Evolutionary conservation across 2,888 invertebrate species (phyloP).

Genomic region (Yponomeuta evonymella): DNA sequence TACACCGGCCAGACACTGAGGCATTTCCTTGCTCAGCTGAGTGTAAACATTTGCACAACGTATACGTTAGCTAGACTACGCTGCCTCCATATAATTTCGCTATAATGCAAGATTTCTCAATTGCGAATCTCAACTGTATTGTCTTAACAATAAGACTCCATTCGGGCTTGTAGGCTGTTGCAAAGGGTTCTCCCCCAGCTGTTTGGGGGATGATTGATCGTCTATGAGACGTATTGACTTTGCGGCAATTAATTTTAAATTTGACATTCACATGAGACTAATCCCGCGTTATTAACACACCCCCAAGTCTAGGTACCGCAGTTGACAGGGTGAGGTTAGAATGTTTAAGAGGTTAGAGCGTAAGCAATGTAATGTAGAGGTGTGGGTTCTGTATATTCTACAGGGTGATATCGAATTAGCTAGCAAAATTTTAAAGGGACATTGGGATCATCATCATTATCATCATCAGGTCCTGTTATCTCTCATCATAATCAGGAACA

Average conservation of each 20-base stretch:
- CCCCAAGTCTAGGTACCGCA: neutral
- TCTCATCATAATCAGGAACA: too few species aligned
- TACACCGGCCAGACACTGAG: neutral
- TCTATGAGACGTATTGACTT: constrained; percentile 10
- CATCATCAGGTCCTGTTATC: too few species aligned
- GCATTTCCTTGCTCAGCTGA: neutral
- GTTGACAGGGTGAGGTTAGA: too few species aligned
- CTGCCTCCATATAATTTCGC: neutral
- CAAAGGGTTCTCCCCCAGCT: neutral
- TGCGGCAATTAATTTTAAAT: constrained; percentile 13
- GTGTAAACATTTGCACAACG: neutral
- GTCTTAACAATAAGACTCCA: neutral
- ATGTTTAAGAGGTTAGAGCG: too few species aligned
- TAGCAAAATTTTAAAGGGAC: too few species aligned
- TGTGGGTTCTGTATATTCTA: too few species aligned
- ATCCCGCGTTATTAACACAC: neutral
- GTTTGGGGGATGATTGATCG: constrained; percentile 13
- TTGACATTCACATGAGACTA: constrained; percentile 11
- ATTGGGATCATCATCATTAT: too few species aligned
- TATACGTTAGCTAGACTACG: neutral
- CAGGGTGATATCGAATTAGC: too few species aligned
- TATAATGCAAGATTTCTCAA: neutral
- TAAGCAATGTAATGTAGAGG: too few species aligned
- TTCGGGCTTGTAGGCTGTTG: neutral
- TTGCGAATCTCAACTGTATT: neutral